These are phyloP conservation scores for Eumacrocentrus americanus DNA, from an alignment of 2,888 invertebrate genomes.

Conservation along the genomic window DNA sequence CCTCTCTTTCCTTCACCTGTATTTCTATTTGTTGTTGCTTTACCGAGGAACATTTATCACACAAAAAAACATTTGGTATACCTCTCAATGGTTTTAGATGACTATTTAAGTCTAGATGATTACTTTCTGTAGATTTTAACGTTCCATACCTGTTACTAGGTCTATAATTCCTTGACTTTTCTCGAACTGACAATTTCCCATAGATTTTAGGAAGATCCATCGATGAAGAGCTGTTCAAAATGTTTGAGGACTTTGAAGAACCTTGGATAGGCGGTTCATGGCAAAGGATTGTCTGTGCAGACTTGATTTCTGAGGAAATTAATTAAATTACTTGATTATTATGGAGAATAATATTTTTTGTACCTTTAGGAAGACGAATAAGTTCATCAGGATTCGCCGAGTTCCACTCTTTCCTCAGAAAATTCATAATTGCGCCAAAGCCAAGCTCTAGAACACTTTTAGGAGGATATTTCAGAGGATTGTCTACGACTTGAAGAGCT, in stretches of 20 bases:
- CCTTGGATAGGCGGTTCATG: constrained; percentile 38
- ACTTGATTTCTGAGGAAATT: constrained; percentile 31
- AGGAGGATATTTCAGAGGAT: constrained; percentile 69
- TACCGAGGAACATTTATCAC: background rate
- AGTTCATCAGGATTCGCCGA: constrained; percentile 48
- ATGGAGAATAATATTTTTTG: constrained; percentile 1
- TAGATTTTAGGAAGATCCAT: constrained; percentile 18
- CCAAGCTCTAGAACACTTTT: constrained; percentile 65
- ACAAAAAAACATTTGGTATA: background rate
- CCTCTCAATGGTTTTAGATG: background rate
- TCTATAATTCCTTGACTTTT: constrained; percentile 46
- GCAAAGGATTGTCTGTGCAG: constrained; percentile 45
- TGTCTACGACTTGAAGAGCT: constrained; percentile 68
- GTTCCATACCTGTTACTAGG: constrained; percentile 52
- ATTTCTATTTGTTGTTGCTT: constrained; percentile 16
- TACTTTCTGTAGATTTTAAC: constrained; percentile 1
- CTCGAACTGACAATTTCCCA: constrained; percentile 35
- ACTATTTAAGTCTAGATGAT: background rate
- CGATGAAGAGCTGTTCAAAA: constrained; percentile 18
- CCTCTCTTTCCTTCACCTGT: constrained; percentile 12
- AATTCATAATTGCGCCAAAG: constrained; percentile 59
- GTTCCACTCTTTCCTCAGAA: constrained; percentile 59
- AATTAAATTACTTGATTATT: background rate
- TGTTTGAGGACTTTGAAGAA: constrained; percentile 26
- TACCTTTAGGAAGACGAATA: constrained; percentile 30